phyloP scores from a whole-genome alignment of 37 sponge, comb jelly and placozoan genomes.

The Theonella swinhoei region DNA sequence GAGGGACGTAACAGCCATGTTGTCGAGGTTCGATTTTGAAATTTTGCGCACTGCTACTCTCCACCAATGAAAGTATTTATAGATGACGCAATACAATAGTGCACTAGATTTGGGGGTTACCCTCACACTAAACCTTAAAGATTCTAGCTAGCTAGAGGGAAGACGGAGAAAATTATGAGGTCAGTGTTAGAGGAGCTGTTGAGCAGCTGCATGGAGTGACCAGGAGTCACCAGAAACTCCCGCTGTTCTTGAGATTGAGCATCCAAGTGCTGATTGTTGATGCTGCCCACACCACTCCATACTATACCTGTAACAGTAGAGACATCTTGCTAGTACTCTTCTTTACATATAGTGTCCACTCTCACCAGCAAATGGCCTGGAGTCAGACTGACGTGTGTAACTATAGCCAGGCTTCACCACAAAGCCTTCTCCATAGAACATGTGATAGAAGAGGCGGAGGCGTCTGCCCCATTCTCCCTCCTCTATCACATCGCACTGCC shows the following conservation, averaged over 20 bases:
- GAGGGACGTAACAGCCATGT: no score
- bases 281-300: constrained; percentile 85
- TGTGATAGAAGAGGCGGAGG: constrained; percentile 77
- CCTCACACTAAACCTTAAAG: neutral
- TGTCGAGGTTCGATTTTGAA: neutral
- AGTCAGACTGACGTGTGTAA: constrained; percentile 31
- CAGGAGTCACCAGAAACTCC: constrained; percentile 86
- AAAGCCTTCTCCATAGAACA: constrained; percentile 88
- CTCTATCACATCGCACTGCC: constrained; percentile 64
- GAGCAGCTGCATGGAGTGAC: constrained; percentile 13
- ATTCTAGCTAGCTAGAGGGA: constrained; percentile 55
- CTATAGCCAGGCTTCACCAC: constrained; percentile 51
- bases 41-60: neutral
- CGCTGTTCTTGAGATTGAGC: neutral
- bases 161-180: constrained; percentile 74
- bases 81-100: neutral
- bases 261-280: constrained; percentile 54
- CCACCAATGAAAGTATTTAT: neutral
- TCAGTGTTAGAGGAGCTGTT: constrained; percentile 46
- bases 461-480: constrained; percentile 78
- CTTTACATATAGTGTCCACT: neutral
- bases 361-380: constrained; percentile 67
- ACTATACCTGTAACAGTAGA: constrained; percentile 69
- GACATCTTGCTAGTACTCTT: neutral
- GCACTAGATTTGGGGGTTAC: neutral